These are phyloP conservation scores for Pyrochroa serraticornis DNA, from an alignment of 2,888 invertebrate species.

Conservation along the genomic window DNA sequence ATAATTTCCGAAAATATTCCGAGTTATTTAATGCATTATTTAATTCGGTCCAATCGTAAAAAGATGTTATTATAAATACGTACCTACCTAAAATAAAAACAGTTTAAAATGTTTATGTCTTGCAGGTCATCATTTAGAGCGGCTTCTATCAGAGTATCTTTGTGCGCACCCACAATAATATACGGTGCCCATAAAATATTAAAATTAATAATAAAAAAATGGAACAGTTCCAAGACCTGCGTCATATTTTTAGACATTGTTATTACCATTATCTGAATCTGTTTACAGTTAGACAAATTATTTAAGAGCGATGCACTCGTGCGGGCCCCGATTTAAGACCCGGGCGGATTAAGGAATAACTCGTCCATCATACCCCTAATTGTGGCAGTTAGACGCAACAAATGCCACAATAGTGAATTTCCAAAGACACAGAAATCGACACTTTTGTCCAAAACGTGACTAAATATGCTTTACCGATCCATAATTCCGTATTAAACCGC, in stretches of 20 bases:
- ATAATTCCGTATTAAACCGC: slow-evolving; percentile 12
- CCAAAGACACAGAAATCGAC: background rate
- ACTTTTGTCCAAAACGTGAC: slow-evolving; percentile 4
- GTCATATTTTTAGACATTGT: slow-evolving; percentile 39
- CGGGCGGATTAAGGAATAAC: background rate
- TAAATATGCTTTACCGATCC: slow-evolving; percentile 3
- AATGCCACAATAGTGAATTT: too few relatives aligned
- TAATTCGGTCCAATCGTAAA: slow-evolving; percentile 17
- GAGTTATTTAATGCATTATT: slow-evolving; percentile 15
- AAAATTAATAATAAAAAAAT: slow-evolving; percentile 41
- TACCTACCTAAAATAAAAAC: slow-evolving; percentile 17
- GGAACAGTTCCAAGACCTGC: slow-evolving; percentile 31
- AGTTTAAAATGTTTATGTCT: slow-evolving; percentile 26
- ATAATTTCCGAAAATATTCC: background rate
- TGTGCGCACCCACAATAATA: slow-evolving; percentile 18
- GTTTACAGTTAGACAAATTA: slow-evolving; percentile 35
- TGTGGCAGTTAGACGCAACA: background rate
- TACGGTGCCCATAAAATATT: slow-evolving; percentile 37
- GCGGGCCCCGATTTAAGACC: background rate
- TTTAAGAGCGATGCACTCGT: slow-evolving; percentile 9
- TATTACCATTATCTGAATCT: slow-evolving; percentile 35
- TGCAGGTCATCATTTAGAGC: slow-evolving; percentile 19
- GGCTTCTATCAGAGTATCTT: slow-evolving; percentile 22
- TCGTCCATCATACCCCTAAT: background rate
- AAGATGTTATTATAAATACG: slow-evolving; percentile 11